A percentile compares a stretch with the other conserved stretches of the same genome.
phyloP scores from a whole-genome alignment of 2,888 invertebrate species.

The Apamea anceps region DNA sequence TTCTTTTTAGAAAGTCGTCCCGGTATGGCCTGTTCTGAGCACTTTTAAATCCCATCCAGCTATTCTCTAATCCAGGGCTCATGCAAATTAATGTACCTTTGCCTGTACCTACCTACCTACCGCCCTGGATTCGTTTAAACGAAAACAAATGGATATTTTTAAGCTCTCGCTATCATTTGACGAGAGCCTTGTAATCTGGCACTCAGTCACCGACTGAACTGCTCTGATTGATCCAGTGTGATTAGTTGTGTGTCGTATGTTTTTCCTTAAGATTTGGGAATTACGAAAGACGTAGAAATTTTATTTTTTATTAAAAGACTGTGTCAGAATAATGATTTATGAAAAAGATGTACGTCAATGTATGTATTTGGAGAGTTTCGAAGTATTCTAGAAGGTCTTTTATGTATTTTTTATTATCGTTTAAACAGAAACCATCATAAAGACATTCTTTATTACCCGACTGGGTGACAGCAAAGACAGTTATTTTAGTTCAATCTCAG shows the following conservation, averaged over 20 bases:
- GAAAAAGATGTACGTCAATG: background rate
- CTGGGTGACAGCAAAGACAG: background rate
- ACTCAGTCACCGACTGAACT: conserved; percentile 30
- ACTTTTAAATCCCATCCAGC: conserved; percentile 25
- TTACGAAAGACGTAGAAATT: background rate
- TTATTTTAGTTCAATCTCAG: background rate
- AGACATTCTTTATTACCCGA: background rate
- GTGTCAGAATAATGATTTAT: background rate
- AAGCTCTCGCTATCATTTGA: conserved; percentile 35
- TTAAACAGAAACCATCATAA: background rate
- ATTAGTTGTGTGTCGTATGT: conserved; percentile 27
- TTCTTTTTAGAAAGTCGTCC: background rate
- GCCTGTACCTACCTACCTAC: background rate
- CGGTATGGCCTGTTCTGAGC: background rate
- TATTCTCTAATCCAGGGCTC: conserved; percentile 9
- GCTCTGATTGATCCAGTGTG: conserved; percentile 54
- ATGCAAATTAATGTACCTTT: conserved; percentile 45
- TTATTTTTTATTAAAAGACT: conserved; percentile 9
- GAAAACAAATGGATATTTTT: conserved; percentile 56
- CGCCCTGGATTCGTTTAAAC: conserved; percentile 34
- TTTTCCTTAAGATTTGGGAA: conserved; percentile 39
- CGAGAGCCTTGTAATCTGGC: conserved; percentile 54
- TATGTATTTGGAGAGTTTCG: no score
- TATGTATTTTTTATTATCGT: background rate
- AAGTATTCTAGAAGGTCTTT: background rate